These are phyloP conservation scores for Macrotus californicus DNA, from an alignment of 2,113 vertebrate species.

Conservation along the genomic window DNA sequence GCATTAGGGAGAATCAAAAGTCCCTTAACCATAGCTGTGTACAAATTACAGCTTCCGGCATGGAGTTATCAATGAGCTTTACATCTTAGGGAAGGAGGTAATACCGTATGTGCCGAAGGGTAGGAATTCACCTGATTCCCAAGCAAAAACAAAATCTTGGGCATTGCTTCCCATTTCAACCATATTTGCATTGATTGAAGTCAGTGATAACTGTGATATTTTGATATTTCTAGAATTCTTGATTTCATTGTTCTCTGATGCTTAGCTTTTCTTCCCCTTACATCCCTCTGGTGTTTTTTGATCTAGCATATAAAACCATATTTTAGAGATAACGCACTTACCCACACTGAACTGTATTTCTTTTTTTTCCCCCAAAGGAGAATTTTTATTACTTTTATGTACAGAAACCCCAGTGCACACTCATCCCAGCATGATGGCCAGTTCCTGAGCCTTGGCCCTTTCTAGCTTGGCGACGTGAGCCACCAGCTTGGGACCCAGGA, in stretches of 20 bases:
- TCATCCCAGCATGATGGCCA: too few species aligned
- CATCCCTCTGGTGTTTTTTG: not conserved
- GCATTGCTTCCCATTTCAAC: not conserved
- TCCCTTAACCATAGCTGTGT: not conserved
- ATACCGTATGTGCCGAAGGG: fast-evolving
- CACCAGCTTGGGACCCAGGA: too few species aligned
- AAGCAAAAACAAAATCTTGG: not conserved
- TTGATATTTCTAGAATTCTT: not conserved
- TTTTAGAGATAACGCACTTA: not conserved
- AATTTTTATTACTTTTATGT: too few species aligned
- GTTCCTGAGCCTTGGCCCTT: too few species aligned
- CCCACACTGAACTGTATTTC: fast-evolving
- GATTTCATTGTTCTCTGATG: not conserved
- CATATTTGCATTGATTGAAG: not conserved
- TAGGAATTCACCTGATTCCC: not conserved
- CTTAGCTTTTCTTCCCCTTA: not conserved
- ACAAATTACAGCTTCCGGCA: not conserved
- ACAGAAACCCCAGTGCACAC: too few species aligned
- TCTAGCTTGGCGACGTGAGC: too few species aligned
- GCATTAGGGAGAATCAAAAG: not conserved
- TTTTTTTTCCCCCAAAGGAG: too few species aligned
- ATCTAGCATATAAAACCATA: too few species aligned
- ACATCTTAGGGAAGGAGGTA: not conserved
- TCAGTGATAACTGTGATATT: not conserved
- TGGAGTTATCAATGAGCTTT: not conserved